Percentiles rank a stretch among this genome's conserved stretches.
These are phyloP conservation scores for Helicoverpa zea DNA, from an alignment of 1,140 invertebrate genomes.

Conservation along the genomic window DNA sequence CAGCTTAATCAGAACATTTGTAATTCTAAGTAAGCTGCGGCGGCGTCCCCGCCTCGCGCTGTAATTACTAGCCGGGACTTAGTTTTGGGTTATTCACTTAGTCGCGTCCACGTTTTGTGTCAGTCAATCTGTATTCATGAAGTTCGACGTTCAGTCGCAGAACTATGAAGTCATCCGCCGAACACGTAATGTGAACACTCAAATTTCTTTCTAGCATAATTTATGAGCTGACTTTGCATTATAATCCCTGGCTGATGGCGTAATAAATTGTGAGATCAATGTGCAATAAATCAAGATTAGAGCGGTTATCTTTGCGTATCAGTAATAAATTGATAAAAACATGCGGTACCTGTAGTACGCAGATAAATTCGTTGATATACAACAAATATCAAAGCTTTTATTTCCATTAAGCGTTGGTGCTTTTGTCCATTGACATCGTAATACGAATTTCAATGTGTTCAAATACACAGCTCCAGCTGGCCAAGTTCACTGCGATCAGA, in stretches of 20 bases:
- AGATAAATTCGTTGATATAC: slow-evolving; percentile 15
- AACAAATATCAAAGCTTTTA: slow-evolving; percentile 14
- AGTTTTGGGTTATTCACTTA: slow-evolving; percentile 39
- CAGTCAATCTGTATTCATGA: slow-evolving; percentile 45
- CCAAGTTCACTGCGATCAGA: slow-evolving; percentile 4
- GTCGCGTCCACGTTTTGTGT: slow-evolving; percentile 9
- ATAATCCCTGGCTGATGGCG: slow-evolving; percentile 48
- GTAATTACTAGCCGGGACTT: slow-evolving; percentile 40
- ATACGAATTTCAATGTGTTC: slow-evolving; percentile 2
- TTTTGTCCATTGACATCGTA: background rate
- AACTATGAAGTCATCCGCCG: background rate
- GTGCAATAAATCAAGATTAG: slow-evolving; percentile 57
- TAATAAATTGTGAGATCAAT: slow-evolving; percentile 52
- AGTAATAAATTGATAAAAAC: slow-evolving; percentile 55
- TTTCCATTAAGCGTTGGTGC: background rate
- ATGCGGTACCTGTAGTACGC: slow-evolving; percentile 29
- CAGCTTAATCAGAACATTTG: slow-evolving; percentile 59
- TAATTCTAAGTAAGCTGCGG: slow-evolving; percentile 57
- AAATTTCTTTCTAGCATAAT: slow-evolving; percentile 37
- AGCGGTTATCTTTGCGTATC: slow-evolving; percentile 40
- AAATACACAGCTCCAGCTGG: background rate
- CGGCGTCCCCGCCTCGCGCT: slow-evolving; percentile 10
- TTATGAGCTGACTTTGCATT: slow-evolving; percentile 47
- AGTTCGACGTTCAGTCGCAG: background rate
- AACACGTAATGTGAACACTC: slow-evolving; percentile 33